Conservation (phyloP, 2,797 vertebrate genomes). For the Cuniculus paca region DNA sequence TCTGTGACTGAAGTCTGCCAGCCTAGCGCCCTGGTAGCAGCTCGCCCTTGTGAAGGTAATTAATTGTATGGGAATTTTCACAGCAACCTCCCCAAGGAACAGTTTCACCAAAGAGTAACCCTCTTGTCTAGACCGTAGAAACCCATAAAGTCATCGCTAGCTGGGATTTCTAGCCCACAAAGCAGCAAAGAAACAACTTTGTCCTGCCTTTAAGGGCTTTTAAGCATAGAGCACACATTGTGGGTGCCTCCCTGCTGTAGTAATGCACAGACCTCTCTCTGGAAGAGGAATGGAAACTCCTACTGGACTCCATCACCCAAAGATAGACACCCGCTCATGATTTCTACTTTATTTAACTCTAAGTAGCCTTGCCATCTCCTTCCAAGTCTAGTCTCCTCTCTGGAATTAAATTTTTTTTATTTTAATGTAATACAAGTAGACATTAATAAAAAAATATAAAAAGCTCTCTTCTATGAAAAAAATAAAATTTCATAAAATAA, state of each 20-base stretch:
- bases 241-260: neutral
- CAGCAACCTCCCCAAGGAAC: constrained; percentile 85
- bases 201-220: constrained; percentile 75
- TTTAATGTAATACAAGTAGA: neutral
- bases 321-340: neutral
- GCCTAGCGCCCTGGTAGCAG: constrained; percentile 72
- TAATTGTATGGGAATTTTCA: constrained; percentile 87
- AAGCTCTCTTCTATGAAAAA: neutral
- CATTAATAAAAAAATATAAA: neutral
- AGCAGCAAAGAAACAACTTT: constrained; percentile 81
- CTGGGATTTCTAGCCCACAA: constrained; percentile 85
- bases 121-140: constrained; percentile 87
- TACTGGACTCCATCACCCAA: fast-evolving
- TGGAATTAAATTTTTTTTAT: neutral
- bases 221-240: constrained; percentile 71
- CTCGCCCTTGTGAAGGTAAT: constrained; percentile 80
- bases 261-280: neutral
- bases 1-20: constrained; percentile 55
- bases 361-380: neutral
- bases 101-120: constrained; percentile 87
- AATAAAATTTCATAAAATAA: neutral
- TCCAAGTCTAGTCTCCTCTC: neutral
- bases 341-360: neutral
- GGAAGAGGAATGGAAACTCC: neutral
- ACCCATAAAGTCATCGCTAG: constrained; percentile 88